Evolutionary conservation across 35 echinoderm and acorn worm genomes (phyloP).

Genomic region (Anneissia japonica): DNA sequence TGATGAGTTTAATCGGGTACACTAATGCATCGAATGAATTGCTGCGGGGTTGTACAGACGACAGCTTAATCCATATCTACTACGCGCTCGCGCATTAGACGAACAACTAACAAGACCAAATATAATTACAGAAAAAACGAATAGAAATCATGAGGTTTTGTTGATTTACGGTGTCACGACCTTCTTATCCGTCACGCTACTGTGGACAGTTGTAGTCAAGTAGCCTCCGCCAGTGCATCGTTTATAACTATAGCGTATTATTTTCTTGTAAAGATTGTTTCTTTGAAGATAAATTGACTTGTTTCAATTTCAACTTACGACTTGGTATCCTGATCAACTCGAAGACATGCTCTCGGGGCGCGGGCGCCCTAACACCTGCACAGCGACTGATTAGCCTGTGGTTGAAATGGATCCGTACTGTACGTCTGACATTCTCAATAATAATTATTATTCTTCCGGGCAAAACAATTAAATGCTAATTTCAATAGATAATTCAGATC

Average conservation of each 20-base stretch:
- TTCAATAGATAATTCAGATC: neutral
- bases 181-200: neutral
- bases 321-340: no score
- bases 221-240: neutral
- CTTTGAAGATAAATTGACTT: neutral
- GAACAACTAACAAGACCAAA: neutral
- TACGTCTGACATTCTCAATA: neutral
- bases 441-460: neutral
- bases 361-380: neutral
- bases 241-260: neutral
- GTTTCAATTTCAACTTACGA: neutral
- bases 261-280: neutral
- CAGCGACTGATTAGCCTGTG: neutral
- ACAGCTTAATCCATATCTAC: neutral
- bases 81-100: neutral
- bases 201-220: neutral
- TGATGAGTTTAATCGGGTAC: neutral
- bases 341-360: no score
- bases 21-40: neutral
- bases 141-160: neutral
- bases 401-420: neutral
- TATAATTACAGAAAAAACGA: neutral
- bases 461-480: neutral
- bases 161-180: neutral
- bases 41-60: neutral